Conservation (phyloP, 2,113 vertebrate species). For the Odocoileus hemionus region DNA sequence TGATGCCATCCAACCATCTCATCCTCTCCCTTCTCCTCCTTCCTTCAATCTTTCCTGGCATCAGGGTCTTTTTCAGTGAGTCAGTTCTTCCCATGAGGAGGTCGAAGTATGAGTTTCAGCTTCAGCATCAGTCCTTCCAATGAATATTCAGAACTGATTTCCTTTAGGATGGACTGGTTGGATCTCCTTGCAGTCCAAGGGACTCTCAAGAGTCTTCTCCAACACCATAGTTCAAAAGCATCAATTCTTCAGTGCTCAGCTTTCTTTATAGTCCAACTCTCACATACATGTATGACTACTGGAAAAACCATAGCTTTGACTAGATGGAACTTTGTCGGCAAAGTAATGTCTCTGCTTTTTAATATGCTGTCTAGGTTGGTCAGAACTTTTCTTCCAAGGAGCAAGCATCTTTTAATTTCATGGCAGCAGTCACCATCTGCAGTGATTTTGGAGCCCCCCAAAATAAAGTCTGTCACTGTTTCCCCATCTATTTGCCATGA, state of each 20-base stretch:
- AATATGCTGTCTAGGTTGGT: neutral
- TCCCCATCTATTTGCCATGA: neutral
- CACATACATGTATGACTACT: neutral
- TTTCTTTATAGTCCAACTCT: neutral
- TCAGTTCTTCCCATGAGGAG: neutral
- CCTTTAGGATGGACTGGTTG: neutral
- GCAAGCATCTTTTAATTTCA: neutral
- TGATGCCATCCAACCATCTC: neutral
- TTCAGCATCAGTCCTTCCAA: neutral
- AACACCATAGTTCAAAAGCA: neutral
- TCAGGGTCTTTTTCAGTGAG: neutral
- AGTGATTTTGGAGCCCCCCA: neutral
- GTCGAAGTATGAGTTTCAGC: neutral
- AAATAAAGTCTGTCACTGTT: neutral
- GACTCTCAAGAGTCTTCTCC: neutral
- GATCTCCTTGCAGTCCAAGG: neutral
- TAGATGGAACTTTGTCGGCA: neutral
- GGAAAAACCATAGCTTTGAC: neutral
- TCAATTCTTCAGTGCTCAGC: neutral
- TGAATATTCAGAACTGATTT: neutral
- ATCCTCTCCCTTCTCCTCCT: neutral
- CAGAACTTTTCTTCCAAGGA: neutral
- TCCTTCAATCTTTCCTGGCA: neutral
- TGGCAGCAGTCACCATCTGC: neutral
- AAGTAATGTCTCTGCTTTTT: neutral